Base-by-base conservation (phyloP, 2,113 vertebrate genomes). In the Xenus cinereus region DNA sequence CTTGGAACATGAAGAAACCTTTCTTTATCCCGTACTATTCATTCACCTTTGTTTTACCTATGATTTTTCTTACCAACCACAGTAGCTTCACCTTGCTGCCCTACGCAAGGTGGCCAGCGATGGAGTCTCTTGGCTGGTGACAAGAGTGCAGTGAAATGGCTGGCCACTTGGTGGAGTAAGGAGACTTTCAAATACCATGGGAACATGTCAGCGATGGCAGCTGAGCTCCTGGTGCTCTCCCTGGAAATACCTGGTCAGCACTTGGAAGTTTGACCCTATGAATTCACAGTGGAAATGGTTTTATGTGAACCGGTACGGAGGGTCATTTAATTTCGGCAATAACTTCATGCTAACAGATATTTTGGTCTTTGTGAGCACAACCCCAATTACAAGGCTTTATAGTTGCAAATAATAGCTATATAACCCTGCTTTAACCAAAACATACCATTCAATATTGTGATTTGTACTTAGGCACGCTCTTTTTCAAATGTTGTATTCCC, bases 121-220 rank as follows among this genome's bases (percentile, higher is more conserved):
- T 14, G 53, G 14, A 2, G 41, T 57, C 43, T 62, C 12, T 7
- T 37, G n/a, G 48, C 14, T 24, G 51, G 17, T 79, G 73, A 14
- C 51, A 37, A 28, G 13, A 2, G 17, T 75, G 97, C 93, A 96
- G 59, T 53, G 90, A 56, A 48, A 12, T 4, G 15, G 32, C 4
- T 23, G 57, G 48, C 97, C 97, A 33, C 95, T 28, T 57, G 97
- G 90, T 84, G 96, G 97, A 32, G 95, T 28, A 35, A 30, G 63
- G 80, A 95, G 85, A 94, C 92, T 86, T 92, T 17, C 67, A 37
- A 59, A 94, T 43, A 32, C 77, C 80, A 6, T 1, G 81, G 73
- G 86, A 73, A 14, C 41, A 1, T 0, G 6, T 56, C 21, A 77
- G 35, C 6, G 2, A 23, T 6, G 10, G 16, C 35, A 30, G 16